Conservation (phyloP, 2,797 vertebrate species). For the Esox masquinongy region DNA sequence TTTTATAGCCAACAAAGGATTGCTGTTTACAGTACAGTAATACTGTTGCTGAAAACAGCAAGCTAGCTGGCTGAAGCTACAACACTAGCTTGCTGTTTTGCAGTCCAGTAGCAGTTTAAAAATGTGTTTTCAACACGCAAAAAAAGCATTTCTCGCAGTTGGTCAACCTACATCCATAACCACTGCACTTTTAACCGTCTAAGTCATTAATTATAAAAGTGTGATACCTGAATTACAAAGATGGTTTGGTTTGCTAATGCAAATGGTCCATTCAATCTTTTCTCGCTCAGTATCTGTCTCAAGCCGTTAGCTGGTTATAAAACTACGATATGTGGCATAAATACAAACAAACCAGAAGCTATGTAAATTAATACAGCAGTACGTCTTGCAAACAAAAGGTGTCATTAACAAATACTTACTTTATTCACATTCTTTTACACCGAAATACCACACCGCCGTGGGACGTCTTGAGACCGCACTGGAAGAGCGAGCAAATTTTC, state of each 20-base stretch:
- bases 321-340: conserved; percentile 26
- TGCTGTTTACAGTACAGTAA: neutral
- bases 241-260: conserved; percentile 27
- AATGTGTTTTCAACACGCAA: neutral
- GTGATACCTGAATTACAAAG: neutral
- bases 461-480: conserved; percentile 50
- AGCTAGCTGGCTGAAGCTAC: conserved; percentile 2
- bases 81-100: neutral
- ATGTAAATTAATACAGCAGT: conserved; percentile 3
- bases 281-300: conserved; percentile 19
- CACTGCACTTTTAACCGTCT: neutral
- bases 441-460: conserved; percentile 34
- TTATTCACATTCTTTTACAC: conserved; percentile 68
- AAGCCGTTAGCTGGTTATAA: conserved; percentile 45
- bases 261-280: conserved; percentile 62
- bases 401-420: conserved; percentile 71
- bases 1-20: neutral
- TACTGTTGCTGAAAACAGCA: neutral
- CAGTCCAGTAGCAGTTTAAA: neutral
- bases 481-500: conserved; percentile 34
- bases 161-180: neutral
- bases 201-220: neutral
- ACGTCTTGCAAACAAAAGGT: conserved; percentile 14
- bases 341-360: conserved; percentile 6
- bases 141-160: neutral